Conservation (phyloP, 2,113 vertebrate species). For the Gallinago media region DNA sequence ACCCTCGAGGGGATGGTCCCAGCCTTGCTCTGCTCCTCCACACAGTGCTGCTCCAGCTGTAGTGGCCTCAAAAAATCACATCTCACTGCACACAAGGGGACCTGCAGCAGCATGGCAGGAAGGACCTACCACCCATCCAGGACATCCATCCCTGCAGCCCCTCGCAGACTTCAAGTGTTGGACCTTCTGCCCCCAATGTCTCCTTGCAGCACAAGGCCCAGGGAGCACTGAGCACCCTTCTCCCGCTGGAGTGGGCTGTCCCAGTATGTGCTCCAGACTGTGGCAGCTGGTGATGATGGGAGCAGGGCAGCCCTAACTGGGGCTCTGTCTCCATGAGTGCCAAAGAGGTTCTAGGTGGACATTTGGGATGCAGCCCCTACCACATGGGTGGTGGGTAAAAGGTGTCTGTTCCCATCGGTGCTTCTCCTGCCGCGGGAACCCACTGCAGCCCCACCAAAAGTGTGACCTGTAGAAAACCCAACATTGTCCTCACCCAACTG, state of each 20-base stretch:
- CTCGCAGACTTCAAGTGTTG: neutral
- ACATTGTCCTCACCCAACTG: rapidly evolving
- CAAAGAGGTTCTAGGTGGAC: neutral
- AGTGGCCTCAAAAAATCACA: neutral
- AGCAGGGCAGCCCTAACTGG: neutral
- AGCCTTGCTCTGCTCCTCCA: neutral
- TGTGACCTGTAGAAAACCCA: neutral
- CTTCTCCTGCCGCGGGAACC: neutral
- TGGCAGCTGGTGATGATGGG: neutral
- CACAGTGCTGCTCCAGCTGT: neutral
- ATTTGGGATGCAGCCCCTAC: neutral
- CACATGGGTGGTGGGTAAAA: neutral
- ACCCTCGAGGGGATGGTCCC: neutral
- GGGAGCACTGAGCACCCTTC: neutral
- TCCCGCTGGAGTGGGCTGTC: neutral
- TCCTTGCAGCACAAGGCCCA: neutral
- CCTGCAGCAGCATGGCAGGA: neutral
- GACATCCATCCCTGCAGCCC: neutral
- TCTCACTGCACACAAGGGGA: neutral
- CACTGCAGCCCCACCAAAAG: neutral
- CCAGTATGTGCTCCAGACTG: neutral
- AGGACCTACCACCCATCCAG: rapidly evolving
- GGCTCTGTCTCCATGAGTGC: neutral
- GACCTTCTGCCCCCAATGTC: neutral
- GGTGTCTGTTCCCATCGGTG: neutral